Conservation (phyloP, 2,113 vertebrate species). For the Mugil cephalus region DNA sequence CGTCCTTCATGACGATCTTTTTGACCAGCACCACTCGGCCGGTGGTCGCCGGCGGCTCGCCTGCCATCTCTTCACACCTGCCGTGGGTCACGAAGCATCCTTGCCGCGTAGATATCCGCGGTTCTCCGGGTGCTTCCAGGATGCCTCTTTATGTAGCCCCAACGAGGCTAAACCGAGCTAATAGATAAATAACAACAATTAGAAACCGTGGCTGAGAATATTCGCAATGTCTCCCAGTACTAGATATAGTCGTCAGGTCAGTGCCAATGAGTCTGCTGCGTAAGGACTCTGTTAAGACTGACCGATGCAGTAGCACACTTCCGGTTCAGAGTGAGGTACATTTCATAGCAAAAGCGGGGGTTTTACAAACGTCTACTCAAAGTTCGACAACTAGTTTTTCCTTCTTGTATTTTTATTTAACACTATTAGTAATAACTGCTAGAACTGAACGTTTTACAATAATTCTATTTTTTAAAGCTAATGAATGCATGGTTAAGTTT, state of each 20-base stretch:
- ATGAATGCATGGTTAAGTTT: background rate
- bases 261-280: background rate
- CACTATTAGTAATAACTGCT: no score
- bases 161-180: conserved; percentile 40
- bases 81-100: conserved; percentile 80
- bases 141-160: conserved; percentile 55
- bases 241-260: background rate
- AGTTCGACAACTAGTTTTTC: no score
- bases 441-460: no score
- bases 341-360: conserved; percentile 29
- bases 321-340: background rate
- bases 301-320: background rate
- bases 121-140: conserved; percentile 81
- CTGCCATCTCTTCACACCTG: conserved; percentile 80
- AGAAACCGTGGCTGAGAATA: background rate
- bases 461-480: no score
- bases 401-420: no score
- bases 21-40: conserved; percentile 85
- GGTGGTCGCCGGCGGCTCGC: conserved; percentile 56
- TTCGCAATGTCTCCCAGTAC: background rate
- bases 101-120: conserved; percentile 82
- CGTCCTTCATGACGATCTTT: conserved; percentile 85
- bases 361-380: no score
- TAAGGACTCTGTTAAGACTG: background rate
- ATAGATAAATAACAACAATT: background rate